phyloP scores from a whole-genome alignment of 2,113 vertebrate species.

The Phocoena sinus region DNA sequence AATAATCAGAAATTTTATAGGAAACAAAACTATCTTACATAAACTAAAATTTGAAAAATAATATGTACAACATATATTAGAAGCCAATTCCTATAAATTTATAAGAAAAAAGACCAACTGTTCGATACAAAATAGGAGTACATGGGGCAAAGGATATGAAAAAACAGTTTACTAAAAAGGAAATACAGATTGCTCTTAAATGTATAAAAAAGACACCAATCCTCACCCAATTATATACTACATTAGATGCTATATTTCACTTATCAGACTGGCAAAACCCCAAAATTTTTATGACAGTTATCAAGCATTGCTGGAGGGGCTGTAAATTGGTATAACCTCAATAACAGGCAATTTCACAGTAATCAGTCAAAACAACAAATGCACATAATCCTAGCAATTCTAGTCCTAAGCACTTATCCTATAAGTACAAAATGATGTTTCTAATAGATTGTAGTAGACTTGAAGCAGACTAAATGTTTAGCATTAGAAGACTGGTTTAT shows the following conservation, averaged over 20 bases:
- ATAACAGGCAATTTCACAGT: not conserved
- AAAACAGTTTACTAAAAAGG: not conserved
- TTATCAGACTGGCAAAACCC: not conserved
- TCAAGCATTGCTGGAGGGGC: not conserved
- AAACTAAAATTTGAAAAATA: not conserved
- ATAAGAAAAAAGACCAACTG: not conserved
- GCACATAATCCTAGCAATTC: not conserved
- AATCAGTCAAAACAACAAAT: not conserved
- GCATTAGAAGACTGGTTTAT: not conserved
- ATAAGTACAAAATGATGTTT: not conserved
- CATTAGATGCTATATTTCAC: not conserved
- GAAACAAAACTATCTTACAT: not conserved
- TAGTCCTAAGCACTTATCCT: not conserved
- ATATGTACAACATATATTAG: not conserved
- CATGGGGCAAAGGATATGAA: not conserved
- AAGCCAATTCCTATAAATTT: not conserved
- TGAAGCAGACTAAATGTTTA: not conserved
- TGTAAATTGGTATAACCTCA: not conserved
- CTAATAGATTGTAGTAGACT: not conserved
- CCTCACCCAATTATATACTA: not conserved
- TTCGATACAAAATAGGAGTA: not conserved
- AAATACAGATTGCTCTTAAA: not conserved
- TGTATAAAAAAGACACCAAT: not conserved
- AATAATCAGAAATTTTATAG: not conserved
- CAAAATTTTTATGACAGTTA: not conserved